A percentile compares a stretch with the other conserved stretches of the same genome.
phyloP scores from a whole-genome alignment of 2,888 invertebrate genomes.

The Phyto melanocephala region DNA sequence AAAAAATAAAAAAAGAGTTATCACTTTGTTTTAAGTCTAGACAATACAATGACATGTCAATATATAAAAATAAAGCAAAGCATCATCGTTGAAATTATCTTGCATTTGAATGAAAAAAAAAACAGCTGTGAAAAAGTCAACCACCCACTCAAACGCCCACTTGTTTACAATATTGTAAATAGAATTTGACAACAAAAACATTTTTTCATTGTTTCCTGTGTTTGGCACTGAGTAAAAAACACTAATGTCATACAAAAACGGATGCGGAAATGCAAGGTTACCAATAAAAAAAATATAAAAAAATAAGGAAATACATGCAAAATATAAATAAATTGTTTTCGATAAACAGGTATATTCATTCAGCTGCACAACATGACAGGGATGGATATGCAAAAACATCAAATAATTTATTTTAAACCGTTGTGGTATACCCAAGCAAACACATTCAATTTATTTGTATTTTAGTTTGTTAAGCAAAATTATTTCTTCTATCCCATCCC shows the following conservation, averaged over 20 bases:
- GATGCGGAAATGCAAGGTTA: conserved; percentile 53
- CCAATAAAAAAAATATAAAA: conserved; percentile 50
- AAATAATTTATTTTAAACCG: too few relatives aligned
- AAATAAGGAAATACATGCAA: not conserved
- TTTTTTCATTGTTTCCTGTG: conserved; percentile 39
- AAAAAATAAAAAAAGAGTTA: conserved; percentile 38
- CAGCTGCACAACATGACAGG: too few relatives aligned
- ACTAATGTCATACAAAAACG: conserved; percentile 24
- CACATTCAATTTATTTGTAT: too few relatives aligned
- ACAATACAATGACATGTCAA: conserved; percentile 62
- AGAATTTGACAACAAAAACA: conserved; percentile 51
- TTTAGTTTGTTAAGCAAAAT: too few relatives aligned
- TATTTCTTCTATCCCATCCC: not conserved
- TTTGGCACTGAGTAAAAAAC: too few relatives aligned
- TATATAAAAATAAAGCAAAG: conserved; percentile 49
- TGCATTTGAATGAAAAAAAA: not conserved
- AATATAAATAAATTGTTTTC: conserved; percentile 46
- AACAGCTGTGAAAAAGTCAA: conserved; percentile 8
- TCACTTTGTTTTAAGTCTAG: conserved; percentile 61
- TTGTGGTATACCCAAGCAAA: too few relatives aligned
- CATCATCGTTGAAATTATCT: conserved; percentile 38
- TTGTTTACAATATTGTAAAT: conserved; percentile 58
- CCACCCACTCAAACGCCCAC: not conserved
- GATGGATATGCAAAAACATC: too few relatives aligned
- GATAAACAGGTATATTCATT: not conserved